Conservation (phyloP, 2,113 vertebrate genomes). For the Nipponia nippon region DNA sequence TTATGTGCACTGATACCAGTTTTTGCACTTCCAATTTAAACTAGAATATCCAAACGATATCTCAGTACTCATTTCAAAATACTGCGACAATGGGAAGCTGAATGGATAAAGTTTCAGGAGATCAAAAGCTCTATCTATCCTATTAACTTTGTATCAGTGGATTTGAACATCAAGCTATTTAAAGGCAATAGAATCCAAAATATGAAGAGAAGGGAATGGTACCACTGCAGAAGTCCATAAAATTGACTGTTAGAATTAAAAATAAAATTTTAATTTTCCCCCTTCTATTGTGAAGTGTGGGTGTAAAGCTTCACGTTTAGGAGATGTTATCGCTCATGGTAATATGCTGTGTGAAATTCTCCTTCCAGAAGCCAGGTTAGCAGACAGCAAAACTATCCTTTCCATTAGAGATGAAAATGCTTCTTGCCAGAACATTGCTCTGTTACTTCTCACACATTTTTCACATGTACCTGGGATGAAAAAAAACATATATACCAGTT, state of each 20-base stretch:
- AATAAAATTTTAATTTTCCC: neutral
- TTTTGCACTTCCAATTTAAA: neutral
- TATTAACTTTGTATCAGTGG: neutral
- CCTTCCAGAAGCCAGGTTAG: neutral
- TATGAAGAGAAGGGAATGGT: neutral
- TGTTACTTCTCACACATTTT: neutral
- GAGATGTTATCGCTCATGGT: neutral
- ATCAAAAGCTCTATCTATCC: neutral
- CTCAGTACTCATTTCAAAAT: neutral
- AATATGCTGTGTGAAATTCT: neutral
- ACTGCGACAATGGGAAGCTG: neutral
- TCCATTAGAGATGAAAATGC: neutral
- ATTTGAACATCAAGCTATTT: neutral
- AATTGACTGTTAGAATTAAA: neutral
- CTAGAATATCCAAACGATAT: neutral
- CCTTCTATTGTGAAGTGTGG: neutral
- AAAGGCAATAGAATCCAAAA: neutral
- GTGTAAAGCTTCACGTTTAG: neutral
- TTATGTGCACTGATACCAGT: neutral
- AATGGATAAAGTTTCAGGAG: neutral
- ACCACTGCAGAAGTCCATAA: neutral
- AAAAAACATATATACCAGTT: accelerated
- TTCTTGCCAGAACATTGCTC: neutral
- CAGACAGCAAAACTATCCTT: neutral
- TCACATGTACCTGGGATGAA: neutral